A percentile compares a stretch with the other conserved stretches of the same genome.
These are phyloP conservation scores for Dynastes hyllus DNA, from an alignment of 2,888 invertebrate genomes.

Conservation along the genomic window DNA sequence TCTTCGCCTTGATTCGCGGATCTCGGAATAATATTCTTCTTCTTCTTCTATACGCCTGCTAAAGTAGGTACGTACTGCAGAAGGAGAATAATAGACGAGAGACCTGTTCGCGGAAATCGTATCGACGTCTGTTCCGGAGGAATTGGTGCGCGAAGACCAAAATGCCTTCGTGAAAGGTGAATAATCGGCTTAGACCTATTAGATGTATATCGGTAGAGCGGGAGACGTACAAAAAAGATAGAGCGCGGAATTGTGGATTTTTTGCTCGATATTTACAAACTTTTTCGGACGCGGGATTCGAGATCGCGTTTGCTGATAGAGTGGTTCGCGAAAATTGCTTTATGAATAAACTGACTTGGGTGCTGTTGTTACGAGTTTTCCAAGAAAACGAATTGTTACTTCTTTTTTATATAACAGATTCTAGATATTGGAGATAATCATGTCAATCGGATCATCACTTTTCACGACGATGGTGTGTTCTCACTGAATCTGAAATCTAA, in stretches of 20 bases:
- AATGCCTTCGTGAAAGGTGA: constrained; percentile 36
- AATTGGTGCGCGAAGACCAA: constrained; percentile 44
- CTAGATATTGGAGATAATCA: no score
- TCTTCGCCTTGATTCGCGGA: constrained; percentile 22
- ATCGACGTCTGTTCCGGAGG: constrained; percentile 34
- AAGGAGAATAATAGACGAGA: constrained; percentile 20
- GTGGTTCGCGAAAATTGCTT: neutral
- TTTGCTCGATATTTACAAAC: constrained; percentile 18
- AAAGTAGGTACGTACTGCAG: neutral
- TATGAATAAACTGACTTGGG: neutral
- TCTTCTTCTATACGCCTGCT: neutral
- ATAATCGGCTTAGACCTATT: constrained; percentile 17
- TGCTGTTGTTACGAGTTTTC: no score
- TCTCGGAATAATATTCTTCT: constrained; percentile 32
- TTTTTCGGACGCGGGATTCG: neutral
- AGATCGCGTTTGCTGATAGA: neutral
- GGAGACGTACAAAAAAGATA: constrained; percentile 9
- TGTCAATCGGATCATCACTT: no score
- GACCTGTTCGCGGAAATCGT: constrained; percentile 33
- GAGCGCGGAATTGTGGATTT: neutral
- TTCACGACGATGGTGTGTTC: no score
- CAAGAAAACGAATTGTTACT: no score
- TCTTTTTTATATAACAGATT: no score
- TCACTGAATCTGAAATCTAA: no score
- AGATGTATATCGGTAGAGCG: neutral